A percentile compares a stretch with the other conserved stretches of the same genome.
Conservation (phyloP, 1,140 invertebrate species). For the Nebria ingens region DNA sequence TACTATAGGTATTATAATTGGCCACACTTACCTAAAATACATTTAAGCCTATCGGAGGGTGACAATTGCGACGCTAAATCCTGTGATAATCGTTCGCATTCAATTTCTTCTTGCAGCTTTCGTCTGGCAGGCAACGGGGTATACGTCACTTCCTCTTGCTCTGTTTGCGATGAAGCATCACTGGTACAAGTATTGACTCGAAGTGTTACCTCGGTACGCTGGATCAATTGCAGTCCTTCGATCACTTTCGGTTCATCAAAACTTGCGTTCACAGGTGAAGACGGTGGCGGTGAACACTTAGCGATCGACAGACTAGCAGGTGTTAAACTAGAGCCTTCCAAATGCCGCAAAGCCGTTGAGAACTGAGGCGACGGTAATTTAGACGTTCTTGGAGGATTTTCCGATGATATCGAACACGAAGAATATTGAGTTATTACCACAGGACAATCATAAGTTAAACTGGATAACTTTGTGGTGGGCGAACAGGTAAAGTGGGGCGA, state of each 20-base stretch:
- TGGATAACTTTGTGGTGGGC: not conserved
- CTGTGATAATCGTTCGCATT: slow-evolving; percentile 64
- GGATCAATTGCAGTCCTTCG: slow-evolving; percentile 44
- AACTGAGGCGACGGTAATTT: too few species aligned
- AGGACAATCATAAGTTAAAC: too few species aligned
- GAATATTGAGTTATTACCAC: too few species aligned
- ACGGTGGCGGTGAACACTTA: not conserved
- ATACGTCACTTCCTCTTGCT: slow-evolving; percentile 32
- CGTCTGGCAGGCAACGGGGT: slow-evolving; percentile 34
- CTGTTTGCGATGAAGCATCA: slow-evolving; percentile 53
- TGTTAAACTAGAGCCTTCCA: not conserved
- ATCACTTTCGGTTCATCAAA: slow-evolving; percentile 32
- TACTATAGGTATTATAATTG: too few species aligned
- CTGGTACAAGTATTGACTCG: slow-evolving; percentile 47
- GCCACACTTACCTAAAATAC: slow-evolving; percentile 49
- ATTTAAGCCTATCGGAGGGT: slow-evolving; percentile 56
- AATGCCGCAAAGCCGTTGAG: not conserved
- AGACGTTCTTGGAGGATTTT: not conserved
- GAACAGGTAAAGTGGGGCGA: not conserved
- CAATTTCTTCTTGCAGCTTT: slow-evolving; percentile 65
- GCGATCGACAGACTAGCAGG: not conserved
- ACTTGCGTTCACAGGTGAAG: not conserved
- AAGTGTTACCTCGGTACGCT: slow-evolving; percentile 49
- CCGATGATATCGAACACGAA: too few species aligned
- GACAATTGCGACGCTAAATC: slow-evolving; percentile 61